phyloP scores from a whole-genome alignment of 2,888 invertebrate genomes.

The Eupithecia exiguata region DNA sequence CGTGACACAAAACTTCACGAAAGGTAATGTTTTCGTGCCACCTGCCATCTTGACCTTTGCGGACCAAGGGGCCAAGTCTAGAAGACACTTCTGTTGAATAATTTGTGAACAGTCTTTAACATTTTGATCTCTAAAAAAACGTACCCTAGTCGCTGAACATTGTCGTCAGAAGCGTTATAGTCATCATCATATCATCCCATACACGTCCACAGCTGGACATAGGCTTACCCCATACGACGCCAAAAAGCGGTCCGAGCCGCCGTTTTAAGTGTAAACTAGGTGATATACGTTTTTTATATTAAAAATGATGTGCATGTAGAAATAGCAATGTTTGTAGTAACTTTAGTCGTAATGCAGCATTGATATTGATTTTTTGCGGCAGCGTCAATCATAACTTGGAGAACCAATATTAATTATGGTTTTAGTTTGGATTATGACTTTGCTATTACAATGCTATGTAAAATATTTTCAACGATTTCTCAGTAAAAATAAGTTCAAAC shows the following conservation, averaged over 20 bases:
- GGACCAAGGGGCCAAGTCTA: background rate
- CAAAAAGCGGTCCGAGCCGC: too few relatives aligned
- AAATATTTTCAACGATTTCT: background rate
- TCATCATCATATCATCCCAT: too few relatives aligned
- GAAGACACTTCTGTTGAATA: background rate
- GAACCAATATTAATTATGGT: background rate
- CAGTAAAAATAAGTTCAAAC: background rate
- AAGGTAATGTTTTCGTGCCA: constrained; percentile 20
- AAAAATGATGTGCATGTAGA: too few relatives aligned
- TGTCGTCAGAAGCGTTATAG: background rate
- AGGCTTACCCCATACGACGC: too few relatives aligned
- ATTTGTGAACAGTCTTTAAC: background rate
- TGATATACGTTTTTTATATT: background rate
- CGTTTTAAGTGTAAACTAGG: background rate
- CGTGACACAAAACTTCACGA: constrained; percentile 30
- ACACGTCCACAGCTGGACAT: too few relatives aligned
- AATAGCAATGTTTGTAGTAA: too few relatives aligned
- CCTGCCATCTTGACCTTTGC: constrained; percentile 14
- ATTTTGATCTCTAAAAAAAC: background rate
- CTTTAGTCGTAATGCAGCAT: background rate
- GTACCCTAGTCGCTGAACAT: background rate
- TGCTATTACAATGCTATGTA: background rate
- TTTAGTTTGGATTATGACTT: background rate
- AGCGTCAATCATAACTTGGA: background rate
- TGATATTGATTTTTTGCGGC: background rate